Base-by-base conservation (phyloP, 1,140 invertebrate genomes). In the Zaprionus nigranus region DNA sequence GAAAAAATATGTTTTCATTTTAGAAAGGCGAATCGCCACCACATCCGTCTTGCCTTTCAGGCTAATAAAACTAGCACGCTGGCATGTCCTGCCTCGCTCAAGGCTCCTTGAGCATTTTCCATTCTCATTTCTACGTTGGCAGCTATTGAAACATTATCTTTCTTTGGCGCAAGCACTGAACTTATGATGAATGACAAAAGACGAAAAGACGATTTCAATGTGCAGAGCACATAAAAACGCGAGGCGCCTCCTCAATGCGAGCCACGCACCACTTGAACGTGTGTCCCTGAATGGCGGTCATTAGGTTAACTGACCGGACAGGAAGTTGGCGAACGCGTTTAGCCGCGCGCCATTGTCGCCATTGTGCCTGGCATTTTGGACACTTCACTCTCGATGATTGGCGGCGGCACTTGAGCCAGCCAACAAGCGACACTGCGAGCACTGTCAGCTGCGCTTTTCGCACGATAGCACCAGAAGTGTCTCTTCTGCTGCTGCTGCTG, bases 261-360 rank as follows among this genome's bases (percentile, higher is more conserved):
- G 28, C n/a, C 70, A 66, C 63, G 70, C 62, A 66, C 60, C 78
- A 81, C 78, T 54, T 51, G 22, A 20, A 57, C 53, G 24, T 15
- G 36, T 59, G 59, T 56, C 66, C 75, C 78, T 90, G 81, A 90
- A 88, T 88, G 85, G 78, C 65, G 84, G 85, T 84, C 84, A 88
- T 88, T 87, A 84, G 84, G 81, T 88, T 88, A 90, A 84, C 84
- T 79, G 78, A 81, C 78, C 77, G 84, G 72, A 68, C 84, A 88
- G 78, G 81, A 83, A 87, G 80, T 84, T 88, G 63, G 64, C 80
- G 56, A 71, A 49, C 49, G 74, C 57, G 66, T 63, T 75, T 71
- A 75, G 67, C 54, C 46, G 46, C 46, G 46, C 58, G 63, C 60
- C 57, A 70, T 56, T 70, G 73, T 71, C 59, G 49, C 81, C 66